Evolutionary conservation across 2,797 vertebrate genomes (phyloP), one percentile per base, ranked within the genome.

Genomic region (Gadopsis marmoratus): DNA sequence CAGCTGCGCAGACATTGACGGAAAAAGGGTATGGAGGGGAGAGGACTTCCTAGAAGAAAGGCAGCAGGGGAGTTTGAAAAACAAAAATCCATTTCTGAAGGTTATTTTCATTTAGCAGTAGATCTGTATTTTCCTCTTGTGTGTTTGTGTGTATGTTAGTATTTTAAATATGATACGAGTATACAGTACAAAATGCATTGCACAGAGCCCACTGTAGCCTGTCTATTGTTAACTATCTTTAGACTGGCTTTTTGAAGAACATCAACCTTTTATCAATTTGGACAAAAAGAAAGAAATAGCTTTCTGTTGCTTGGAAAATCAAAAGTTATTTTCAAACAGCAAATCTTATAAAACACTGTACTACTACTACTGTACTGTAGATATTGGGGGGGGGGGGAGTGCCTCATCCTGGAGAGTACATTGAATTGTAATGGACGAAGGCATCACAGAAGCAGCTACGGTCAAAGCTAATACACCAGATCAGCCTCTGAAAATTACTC

Each of bases 41-140:
- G 75, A 54, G 41, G 41, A 62, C 43, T 88, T 86, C 83, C 37
- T 55, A 64, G 86, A 82, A 88, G 56, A 73, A 17, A 74, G 60
- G 55, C 60, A 64, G 61, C 56, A 43, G 80, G 71, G 29, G 64
- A 74, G 45, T 64, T 74, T 33, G 45, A 78, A 76, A 74, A 73
- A 68, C 31, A 75, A 23, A 78, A 87, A 83, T 86, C 67, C 5
- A 75, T 81, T 54, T 60, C 26, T 50, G 33, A 8, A 16, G 1
- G n/a, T 74, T 63, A 48, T 58, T 54, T 71, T 72, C 69, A 74
- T 87, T 81, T 50, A 71, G 56, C 12, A 13, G 45, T 19, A 41
- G 31, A 56, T 71, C 8, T 29, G 23, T 55, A 11, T 66, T 35
- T 58, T 37, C 13, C 60, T 19, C 23, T 17, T 21, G 51, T 47